Conservation (phyloP, 2,113 vertebrate genomes). For the Xerus inauris region DNA sequence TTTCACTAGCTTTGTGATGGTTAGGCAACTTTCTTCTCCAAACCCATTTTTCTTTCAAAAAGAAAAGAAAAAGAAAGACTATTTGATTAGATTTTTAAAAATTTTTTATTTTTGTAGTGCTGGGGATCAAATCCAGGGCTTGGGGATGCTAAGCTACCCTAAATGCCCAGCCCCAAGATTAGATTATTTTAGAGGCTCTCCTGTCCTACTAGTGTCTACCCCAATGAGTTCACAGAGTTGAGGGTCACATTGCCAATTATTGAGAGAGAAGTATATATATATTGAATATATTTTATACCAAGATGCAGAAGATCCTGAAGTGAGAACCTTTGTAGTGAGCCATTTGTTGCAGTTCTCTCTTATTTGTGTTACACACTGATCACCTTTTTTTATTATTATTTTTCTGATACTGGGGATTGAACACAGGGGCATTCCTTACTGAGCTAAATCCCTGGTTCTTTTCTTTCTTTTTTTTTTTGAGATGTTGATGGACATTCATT, state of each 20-base stretch:
- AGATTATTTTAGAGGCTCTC: constrained; percentile 12
- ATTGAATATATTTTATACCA: background rate
- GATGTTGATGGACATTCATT: too few species aligned
- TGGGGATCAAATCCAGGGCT: background rate
- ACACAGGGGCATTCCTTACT: too few species aligned
- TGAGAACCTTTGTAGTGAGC: constrained; percentile 26
- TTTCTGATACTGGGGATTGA: too few species aligned
- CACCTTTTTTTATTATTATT: too few species aligned
- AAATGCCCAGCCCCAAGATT: background rate
- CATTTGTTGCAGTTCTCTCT: constrained; percentile 11
- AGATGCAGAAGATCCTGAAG: background rate
- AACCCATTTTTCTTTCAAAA: constrained; percentile 1
- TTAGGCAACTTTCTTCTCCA: background rate
- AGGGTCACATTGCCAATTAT: background rate
- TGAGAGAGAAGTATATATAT: background rate
- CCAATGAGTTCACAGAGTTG: background rate
- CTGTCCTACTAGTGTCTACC: background rate
- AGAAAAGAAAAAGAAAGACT: constrained; percentile 44
- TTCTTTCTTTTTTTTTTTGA: background rate
- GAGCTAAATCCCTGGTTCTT: too few species aligned
- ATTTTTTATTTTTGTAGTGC: background rate
- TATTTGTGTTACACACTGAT: background rate
- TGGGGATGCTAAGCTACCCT: background rate
- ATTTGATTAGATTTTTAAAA: background rate
- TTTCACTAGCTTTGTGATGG: constrained; percentile 19